Evolutionary conservation across 1,140 invertebrate genomes (phyloP).

Genomic region (Drosophila guanche): DNA sequence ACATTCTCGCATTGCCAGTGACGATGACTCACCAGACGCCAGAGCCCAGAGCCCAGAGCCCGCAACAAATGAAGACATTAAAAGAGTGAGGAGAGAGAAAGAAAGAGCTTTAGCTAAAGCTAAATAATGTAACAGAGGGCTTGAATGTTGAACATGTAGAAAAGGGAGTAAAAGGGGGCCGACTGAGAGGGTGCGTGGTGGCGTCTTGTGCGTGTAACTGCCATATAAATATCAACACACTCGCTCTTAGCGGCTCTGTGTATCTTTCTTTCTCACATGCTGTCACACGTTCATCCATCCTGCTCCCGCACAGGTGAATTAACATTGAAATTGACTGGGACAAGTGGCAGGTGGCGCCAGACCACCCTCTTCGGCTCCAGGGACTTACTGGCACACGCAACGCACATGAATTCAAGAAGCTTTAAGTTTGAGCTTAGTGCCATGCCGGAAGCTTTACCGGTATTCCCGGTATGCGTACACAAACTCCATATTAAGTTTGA

Average conservation of each 20-base stretch:
- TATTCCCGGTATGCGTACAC: too few relatives aligned
- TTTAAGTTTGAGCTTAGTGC: too few relatives aligned
- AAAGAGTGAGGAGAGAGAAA: not conserved
- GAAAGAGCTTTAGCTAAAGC: constrained; percentile 19
- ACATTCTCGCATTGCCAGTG: constrained; percentile 48
- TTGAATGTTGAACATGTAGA: not conserved
- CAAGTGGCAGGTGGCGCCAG: constrained; percentile 8
- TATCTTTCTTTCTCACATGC: not conserved
- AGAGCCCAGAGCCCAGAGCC: too few relatives aligned
- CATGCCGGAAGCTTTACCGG: too few relatives aligned
- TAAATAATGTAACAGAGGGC: constrained; percentile 33
- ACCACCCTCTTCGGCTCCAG: too few relatives aligned
- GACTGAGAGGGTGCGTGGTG: constrained; percentile 24
- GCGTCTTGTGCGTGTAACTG: constrained; percentile 70
- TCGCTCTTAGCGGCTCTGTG: constrained; percentile 12
- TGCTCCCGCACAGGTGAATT: constrained; percentile 47
- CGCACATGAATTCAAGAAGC: too few relatives aligned
- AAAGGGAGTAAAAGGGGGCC: not conserved
- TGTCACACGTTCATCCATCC: constrained; percentile 2
- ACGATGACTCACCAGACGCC: constrained; percentile 58
- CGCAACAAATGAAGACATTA: not conserved
- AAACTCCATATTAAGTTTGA: too few relatives aligned
- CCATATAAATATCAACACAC: constrained; percentile 71
- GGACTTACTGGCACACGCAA: too few relatives aligned
- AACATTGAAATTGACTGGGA: constrained; percentile 67